phyloP scores from a whole-genome alignment of 2,888 invertebrate species.

The Conistra vaccinii region DNA sequence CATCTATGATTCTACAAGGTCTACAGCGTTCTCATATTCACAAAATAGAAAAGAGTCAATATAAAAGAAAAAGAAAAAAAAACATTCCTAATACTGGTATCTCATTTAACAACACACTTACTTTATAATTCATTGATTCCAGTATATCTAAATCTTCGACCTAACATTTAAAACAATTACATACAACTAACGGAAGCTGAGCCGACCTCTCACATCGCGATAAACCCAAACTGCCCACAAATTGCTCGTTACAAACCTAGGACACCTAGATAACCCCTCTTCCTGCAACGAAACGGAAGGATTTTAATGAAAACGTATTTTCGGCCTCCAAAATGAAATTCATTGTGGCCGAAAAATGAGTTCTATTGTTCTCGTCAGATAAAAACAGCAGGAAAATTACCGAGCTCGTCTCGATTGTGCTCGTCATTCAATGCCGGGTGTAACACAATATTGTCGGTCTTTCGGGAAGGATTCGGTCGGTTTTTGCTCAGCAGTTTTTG shows the following conservation, averaged over 20 bases:
- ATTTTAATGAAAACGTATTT: constrained; percentile 86
- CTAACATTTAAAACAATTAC: constrained; percentile 26
- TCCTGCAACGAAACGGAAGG: constrained; percentile 66
- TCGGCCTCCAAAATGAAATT: constrained; percentile 85
- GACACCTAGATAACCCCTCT: constrained; percentile 29
- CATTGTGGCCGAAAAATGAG: constrained; percentile 87
- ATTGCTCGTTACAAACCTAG: constrained; percentile 52
- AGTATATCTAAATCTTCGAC: background rate
- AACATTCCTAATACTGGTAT: background rate
- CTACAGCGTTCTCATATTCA: no score
- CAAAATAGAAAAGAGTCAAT: no score
- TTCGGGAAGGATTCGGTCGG: constrained; percentile 61
- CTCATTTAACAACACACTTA: background rate
- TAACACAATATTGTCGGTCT: constrained; percentile 82
- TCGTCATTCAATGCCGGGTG: constrained; percentile 81
- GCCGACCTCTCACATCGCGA: constrained; percentile 7
- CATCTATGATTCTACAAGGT: no score
- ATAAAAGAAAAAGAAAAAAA: no score
- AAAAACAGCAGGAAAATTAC: constrained; percentile 89
- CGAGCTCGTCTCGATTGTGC: constrained; percentile 78
- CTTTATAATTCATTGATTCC: background rate
- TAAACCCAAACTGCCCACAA: constrained; percentile 18
- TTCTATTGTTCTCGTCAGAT: constrained; percentile 85
- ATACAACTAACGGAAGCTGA: background rate
- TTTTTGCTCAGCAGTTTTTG: constrained; percentile 63